These are phyloP conservation scores for Saccopteryx leptura DNA, from an alignment of 2,113 vertebrate genomes.

Conservation along the genomic window DNA sequence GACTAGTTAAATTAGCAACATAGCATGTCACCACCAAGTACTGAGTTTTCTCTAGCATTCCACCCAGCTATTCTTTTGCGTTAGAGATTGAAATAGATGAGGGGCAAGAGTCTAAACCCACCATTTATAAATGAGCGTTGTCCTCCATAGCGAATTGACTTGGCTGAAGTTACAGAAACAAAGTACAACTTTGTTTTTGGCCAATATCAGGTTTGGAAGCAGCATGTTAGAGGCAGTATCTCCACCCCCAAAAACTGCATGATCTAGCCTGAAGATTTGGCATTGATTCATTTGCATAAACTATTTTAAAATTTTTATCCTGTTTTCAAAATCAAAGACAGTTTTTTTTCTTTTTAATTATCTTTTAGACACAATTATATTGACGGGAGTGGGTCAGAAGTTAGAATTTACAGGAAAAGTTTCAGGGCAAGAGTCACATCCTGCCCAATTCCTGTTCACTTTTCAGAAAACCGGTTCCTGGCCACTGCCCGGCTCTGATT, in stretches of 20 bases:
- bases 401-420: constrained; percentile 62
- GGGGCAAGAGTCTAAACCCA: not conserved
- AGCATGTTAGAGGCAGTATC: not conserved
- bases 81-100: not conserved
- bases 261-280: not conserved
- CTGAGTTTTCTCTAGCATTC: not conserved
- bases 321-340: constrained; percentile 51
- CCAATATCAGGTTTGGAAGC: not conserved
- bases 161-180: not conserved
- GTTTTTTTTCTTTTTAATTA: constrained; percentile 7
- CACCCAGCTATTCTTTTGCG: not conserved
- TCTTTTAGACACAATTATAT: not conserved
- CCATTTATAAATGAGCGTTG: not conserved
- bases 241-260: not conserved
- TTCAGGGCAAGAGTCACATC: constrained; percentile 60
- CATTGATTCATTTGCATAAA: constrained; percentile 1
- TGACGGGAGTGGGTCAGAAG: constrained; percentile 28
- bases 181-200: not conserved
- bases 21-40: not conserved
- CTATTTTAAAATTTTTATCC: not conserved
- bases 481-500: not conserved
- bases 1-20: not conserved
- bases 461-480: constrained; percentile 47
- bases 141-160: not conserved
- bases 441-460: not conserved